Evolutionary conservation across 2,888 invertebrate genomes (phyloP).

Genomic region (Drosophila sordidapex): DNA sequence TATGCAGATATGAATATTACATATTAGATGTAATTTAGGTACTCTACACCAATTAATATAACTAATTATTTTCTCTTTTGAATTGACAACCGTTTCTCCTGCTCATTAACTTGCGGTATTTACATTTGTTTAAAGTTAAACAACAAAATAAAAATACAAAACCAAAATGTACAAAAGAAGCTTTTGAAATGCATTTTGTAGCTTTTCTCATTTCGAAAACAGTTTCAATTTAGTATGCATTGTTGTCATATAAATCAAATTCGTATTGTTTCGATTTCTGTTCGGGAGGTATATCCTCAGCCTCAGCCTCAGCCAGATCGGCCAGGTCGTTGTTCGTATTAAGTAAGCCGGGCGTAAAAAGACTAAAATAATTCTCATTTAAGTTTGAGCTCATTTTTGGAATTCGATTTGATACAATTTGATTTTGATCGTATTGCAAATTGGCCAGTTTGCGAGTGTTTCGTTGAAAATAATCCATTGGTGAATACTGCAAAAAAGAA

Average conservation of each 20-base stretch:
- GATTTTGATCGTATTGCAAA: slow-evolving; percentile 10
- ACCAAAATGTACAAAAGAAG: neutral
- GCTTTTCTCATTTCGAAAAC: neutral
- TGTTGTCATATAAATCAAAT: slow-evolving; percentile 30
- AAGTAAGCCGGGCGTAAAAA: neutral
- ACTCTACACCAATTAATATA: neutral
- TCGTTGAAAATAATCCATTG: slow-evolving; percentile 49
- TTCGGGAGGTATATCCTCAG: neutral
- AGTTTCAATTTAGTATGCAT: slow-evolving; percentile 30
- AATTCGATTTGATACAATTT: neutral
- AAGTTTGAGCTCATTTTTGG: neutral
- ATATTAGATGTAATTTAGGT: neutral
- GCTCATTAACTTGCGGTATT: slow-evolving; percentile 23
- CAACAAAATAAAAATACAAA: neutral
- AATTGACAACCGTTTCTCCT: slow-evolving; percentile 50
- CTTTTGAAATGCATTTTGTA: neutral
- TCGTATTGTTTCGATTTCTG: slow-evolving; percentile 14
- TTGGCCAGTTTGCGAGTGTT: slow-evolving; percentile 29
- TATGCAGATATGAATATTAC: neutral
- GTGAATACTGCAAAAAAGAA: slow-evolving; percentile 32
- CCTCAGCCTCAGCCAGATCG: neutral
- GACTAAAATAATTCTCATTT: slow-evolving; percentile 16
- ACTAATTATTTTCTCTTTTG: slow-evolving; percentile 17
- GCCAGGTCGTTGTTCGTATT: slow-evolving; percentile 7
- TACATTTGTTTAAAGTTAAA: slow-evolving; percentile 19